These are phyloP conservation scores for Falco columbarius DNA, from an alignment of 2,797 vertebrate species.

Conservation along the genomic window DNA sequence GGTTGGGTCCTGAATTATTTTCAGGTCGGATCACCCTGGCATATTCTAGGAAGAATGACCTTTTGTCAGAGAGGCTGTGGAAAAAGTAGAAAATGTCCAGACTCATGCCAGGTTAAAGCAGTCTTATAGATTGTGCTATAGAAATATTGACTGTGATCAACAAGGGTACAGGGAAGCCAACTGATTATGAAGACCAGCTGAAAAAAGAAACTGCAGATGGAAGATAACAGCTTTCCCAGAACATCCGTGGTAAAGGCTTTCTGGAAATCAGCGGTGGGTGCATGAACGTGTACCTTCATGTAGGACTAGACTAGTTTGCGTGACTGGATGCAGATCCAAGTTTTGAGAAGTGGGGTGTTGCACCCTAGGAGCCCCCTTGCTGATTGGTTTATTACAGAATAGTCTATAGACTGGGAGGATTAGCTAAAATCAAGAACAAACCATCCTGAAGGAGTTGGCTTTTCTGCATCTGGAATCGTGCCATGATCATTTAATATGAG, in stretches of 20 bases:
- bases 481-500: slow-evolving; percentile 1
- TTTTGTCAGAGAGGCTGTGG: slow-evolving; percentile 10
- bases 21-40: not conserved
- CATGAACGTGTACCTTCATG: not conserved
- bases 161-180: slow-evolving; percentile 7
- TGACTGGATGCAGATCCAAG: not conserved
- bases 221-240: slow-evolving; percentile 18
- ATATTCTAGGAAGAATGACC: slow-evolving; percentile 29
- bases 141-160: slow-evolving; percentile 48
- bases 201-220: slow-evolving; percentile 38
- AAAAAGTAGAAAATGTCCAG: not conserved
- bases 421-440: slow-evolving; percentile 54
- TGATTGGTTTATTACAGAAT: not conserved
- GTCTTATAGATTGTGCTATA: not conserved
- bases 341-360: slow-evolving; percentile 33
- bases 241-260: not conserved
- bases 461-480: slow-evolving; percentile 43
- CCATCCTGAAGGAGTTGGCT: slow-evolving; percentile 24
- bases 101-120: not conserved
- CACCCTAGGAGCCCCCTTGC: not conserved
- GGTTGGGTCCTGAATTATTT: not conserved
- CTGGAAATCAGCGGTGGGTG: not conserved
- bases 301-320: not conserved
- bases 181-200: slow-evolving; percentile 48
- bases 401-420: not conserved